Base-by-base conservation (phyloP, 2,888 invertebrate genomes). In the Oxycera nigricornis region DNA sequence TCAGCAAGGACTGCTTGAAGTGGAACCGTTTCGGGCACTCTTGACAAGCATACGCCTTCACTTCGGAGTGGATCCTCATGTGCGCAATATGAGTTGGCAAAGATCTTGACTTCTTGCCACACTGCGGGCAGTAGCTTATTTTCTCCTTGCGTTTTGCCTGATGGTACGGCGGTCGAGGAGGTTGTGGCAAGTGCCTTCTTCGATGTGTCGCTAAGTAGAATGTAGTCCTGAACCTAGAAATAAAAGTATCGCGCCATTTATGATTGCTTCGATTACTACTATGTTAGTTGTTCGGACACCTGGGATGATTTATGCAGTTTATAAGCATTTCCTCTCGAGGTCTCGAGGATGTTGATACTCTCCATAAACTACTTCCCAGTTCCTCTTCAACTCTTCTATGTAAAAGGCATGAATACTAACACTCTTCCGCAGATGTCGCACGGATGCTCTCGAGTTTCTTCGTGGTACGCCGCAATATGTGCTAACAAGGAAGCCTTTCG, bases 171-270 rank as follows among this genome's bases (percentile, higher is more conserved):
- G n/a, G n/a, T n/a, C n/a, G n/a, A n/a, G n/a, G n/a, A n/a, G n/a
- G n/a, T n/a, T n/a, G n/a, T 2, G 78, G 78, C 46, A 77, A n/a
- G 73, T 78, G 78, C 2, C 72, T 52, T 28, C 75, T 73, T 41
- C 74, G 68, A 72, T 78, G 78, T 6, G 74, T 46, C 35, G 75
- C 76, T 31, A 78, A 39, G 52, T 77, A 76, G 11, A 72, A 73
- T n/a, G 57, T 14, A 1, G 75, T 76, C 41, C 77, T 78, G 67
- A 76, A 78, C 30, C 76, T 76, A 14, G 31, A 55, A 72, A 67
- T 65, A 28, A 30, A 61, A n/a, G n/a, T n/a, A n/a, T n/a, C n/a
- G n/a, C n/a, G n/a, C n/a, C n/a, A n/a, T n/a, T n/a, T n/a, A n/a
- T n/a, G n/a, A n/a, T n/a, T n/a, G n/a, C n/a, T n/a, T n/a, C n/a